phyloP scores from a whole-genome alignment of 2,113 vertebrate genomes.

The Dendropsophus ebraccatus region DNA sequence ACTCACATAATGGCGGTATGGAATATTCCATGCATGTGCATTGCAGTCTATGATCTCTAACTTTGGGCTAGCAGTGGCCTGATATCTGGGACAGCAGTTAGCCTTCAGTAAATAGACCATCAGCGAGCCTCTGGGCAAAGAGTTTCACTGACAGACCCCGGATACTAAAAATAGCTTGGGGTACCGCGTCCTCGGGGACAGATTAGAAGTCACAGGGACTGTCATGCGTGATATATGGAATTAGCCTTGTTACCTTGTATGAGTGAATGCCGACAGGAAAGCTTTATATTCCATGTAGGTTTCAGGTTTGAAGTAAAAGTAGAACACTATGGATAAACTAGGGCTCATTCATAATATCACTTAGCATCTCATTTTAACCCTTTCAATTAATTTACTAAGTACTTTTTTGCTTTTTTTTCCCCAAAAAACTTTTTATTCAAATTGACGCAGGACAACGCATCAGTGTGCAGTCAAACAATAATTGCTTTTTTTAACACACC shows the following conservation, averaged over 20 bases:
- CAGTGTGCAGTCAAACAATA: not conserved
- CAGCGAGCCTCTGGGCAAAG: conserved; percentile 10
- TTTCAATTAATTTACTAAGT: not conserved
- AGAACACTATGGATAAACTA: not conserved
- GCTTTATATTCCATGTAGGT: not conserved
- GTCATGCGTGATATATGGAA: conserved; percentile 5
- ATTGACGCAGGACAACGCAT: not conserved
- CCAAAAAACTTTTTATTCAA: no score
- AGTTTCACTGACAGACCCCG: conserved; percentile 17
- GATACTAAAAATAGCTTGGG: conserved; percentile 24
- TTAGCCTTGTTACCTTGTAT: not conserved
- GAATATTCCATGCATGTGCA: not conserved
- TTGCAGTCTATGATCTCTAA: not conserved
- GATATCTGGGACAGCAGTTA: conserved; percentile 24
- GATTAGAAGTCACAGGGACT: conserved; percentile 8
- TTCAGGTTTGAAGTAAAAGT: not conserved
- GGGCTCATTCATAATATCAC: not conserved
- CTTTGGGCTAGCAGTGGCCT: not conserved
- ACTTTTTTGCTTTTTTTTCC: no score
- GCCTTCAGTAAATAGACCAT: conserved; percentile 1
- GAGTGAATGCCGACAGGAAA: not conserved
- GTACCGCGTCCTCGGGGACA: not conserved
- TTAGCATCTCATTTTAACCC: not conserved
- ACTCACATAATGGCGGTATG: no score
- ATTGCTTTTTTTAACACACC: not conserved